phyloP scores from a whole-genome alignment of 2,888 invertebrate genomes.

The Eristalis tenax region DNA sequence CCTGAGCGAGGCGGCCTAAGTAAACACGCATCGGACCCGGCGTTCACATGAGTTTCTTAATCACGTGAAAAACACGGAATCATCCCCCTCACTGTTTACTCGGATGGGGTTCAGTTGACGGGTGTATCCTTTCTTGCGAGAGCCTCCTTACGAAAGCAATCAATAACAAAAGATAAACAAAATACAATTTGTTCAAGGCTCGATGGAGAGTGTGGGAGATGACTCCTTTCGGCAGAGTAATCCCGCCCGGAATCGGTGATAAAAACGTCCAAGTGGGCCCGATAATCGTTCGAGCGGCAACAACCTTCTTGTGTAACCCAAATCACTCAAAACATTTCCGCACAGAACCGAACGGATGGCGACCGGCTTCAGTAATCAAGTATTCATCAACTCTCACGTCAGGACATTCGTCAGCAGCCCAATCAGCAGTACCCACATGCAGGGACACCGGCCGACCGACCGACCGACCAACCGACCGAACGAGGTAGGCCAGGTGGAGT shows the following conservation, averaged over 20 bases:
- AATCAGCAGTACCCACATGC: constrained; percentile 35
- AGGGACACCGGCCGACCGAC: background rate
- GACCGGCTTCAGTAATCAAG: constrained; percentile 56
- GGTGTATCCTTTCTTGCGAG: constrained; percentile 20
- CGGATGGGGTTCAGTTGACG: constrained; percentile 30
- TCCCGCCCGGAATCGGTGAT: constrained; percentile 46
- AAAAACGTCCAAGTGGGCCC: constrained; percentile 46
- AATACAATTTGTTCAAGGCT: constrained; percentile 52
- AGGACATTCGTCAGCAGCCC: constrained; percentile 32
- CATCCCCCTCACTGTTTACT: background rate
- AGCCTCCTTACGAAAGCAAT: constrained; percentile 37
- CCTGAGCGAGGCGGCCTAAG: background rate
- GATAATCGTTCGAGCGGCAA: constrained; percentile 62
- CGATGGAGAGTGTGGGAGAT: no score
- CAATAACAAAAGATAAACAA: constrained; percentile 61
- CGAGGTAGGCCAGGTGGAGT: constrained; percentile 51
- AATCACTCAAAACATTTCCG: constrained; percentile 69
- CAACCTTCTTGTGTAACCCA: constrained; percentile 58
- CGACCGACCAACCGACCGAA: background rate
- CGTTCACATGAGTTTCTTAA: constrained; percentile 10
- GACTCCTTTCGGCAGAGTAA: constrained; percentile 13
- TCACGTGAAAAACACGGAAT: constrained; percentile 18
- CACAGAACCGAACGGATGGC: constrained; percentile 1
- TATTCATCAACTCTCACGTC: constrained; percentile 66
- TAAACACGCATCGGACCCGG: background rate